Conservation (phyloP, 2,797 vertebrate genomes). For the Muscicapa striata region DNA sequence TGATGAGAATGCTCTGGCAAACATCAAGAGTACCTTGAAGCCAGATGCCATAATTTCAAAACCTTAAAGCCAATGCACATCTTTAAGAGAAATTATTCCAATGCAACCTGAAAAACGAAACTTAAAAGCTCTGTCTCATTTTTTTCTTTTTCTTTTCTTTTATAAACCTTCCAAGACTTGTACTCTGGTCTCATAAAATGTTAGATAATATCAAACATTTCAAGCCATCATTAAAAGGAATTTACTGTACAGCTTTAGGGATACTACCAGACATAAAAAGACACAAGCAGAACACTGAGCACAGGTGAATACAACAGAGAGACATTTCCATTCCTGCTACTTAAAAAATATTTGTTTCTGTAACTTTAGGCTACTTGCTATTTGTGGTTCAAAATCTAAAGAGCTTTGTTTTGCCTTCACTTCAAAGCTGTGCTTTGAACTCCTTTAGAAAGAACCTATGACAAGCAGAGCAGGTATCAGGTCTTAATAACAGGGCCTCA, state of each 20-base stretch:
- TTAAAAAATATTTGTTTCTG: slow-evolving; percentile 44
- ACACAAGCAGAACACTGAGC: background rate
- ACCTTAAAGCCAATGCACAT: background rate
- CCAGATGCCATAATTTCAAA: background rate
- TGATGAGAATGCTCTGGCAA: background rate
- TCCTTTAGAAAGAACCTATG: background rate
- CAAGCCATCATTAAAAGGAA: slow-evolving; percentile 31
- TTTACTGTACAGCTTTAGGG: slow-evolving; percentile 38
- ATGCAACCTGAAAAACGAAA: background rate
- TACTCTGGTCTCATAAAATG: background rate
- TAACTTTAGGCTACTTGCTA: background rate
- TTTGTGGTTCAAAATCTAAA: background rate
- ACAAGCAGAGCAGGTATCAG: background rate
- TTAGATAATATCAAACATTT: slow-evolving; percentile 33
- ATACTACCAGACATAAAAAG: slow-evolving; percentile 6
- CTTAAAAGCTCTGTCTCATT: background rate
- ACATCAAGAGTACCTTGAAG: background rate
- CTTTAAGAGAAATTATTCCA: slow-evolving; percentile 6
- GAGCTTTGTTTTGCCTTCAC: background rate
- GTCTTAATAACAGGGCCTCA: background rate
- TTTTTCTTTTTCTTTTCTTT: accelerated
- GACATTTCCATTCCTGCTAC: background rate
- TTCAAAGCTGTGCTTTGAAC: background rate
- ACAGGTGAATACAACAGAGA: slow-evolving; percentile 16
- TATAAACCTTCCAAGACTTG: background rate